A percentile compares a stretch with the other conserved stretches of the same genome.
These are phyloP conservation scores for Galeruca laticollis DNA, from an alignment of 2,888 invertebrate species.

Conservation along the genomic window DNA sequence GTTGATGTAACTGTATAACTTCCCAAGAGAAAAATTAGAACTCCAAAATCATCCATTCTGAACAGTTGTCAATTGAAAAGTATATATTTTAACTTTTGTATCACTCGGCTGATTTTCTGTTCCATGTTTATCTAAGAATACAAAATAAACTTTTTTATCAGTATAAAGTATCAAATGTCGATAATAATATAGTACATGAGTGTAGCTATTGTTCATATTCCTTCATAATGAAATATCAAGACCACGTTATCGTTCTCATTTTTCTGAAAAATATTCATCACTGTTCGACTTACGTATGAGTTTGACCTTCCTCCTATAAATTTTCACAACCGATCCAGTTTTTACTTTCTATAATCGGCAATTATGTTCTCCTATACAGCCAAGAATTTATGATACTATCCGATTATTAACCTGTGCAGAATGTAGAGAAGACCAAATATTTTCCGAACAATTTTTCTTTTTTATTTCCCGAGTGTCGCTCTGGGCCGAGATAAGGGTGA, in stretches of 20 bases:
- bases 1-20: no score
- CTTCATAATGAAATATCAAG: no score
- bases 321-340: constrained; percentile 27
- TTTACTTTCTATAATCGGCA: constrained; percentile 38
- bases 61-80: no score
- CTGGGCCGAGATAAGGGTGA: constrained; percentile 51
- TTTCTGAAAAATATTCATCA: constrained; percentile 4
- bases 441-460: constrained; percentile 55
- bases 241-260: neutral
- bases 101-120: no score
- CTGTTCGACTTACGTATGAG: neutral
- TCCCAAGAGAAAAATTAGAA: no score
- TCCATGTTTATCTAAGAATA: no score
- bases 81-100: no score
- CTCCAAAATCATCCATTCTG: no score
- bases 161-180: no score
- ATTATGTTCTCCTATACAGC: constrained; percentile 45
- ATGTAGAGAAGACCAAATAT: constrained; percentile 49
- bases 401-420: constrained; percentile 48
- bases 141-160: no score
- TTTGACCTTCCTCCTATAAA: constrained; percentile 15
- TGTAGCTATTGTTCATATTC: no score
- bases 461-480: constrained; percentile 55
- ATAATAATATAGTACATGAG: no score
- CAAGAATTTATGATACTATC: constrained; percentile 40